phyloP scores from a whole-genome alignment of 2,888 invertebrate genomes.

The Sesia apiformis region DNA sequence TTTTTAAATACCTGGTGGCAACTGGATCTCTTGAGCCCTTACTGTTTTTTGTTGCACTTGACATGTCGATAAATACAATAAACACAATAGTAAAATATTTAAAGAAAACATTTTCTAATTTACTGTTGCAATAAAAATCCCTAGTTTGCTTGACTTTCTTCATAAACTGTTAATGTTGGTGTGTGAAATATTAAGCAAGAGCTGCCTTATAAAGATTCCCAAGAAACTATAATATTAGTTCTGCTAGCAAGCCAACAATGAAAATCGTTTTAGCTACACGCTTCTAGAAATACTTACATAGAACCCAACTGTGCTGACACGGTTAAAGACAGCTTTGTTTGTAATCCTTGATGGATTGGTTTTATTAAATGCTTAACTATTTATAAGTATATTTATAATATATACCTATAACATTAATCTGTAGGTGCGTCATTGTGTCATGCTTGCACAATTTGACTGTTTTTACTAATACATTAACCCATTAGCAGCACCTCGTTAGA shows the following conservation, averaged over 20 bases:
- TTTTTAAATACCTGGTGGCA: conserved; percentile 38
- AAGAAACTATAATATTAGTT: background rate
- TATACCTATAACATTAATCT: no score
- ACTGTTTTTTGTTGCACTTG: conserved; percentile 33
- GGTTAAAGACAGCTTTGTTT: background rate
- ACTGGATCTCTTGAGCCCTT: conserved; percentile 42
- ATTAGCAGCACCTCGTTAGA: no score
- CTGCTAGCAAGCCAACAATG: background rate
- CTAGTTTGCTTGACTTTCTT: background rate
- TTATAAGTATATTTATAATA: no score
- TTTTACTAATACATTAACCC: no score
- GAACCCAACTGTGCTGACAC: background rate
- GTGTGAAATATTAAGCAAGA: background rate
- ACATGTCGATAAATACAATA: conserved; percentile 27
- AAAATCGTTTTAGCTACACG: background rate
- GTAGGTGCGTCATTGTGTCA: no score
- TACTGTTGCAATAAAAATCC: background rate
- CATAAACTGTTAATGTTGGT: background rate
- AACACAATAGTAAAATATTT: conserved; percentile 17
- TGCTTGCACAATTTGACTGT: no score
- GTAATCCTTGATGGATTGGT: background rate
- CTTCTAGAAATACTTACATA: background rate
- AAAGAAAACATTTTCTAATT: conserved; percentile 20
- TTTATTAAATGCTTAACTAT: no score
- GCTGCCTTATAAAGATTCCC: background rate